phyloP scores from a whole-genome alignment of 2,888 invertebrate genomes.

The Rotaria macrura region DNA sequence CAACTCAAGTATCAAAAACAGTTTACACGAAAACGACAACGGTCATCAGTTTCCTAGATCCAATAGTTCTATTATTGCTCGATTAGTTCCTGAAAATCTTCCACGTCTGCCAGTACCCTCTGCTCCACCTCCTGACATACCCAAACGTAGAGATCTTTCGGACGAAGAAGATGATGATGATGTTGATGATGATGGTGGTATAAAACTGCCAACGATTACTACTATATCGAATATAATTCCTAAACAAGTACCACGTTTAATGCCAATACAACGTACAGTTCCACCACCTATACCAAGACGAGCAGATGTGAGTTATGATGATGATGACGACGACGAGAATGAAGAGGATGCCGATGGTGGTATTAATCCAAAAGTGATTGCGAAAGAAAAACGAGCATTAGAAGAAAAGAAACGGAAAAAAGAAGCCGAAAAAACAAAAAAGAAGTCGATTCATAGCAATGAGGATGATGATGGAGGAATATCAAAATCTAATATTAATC shows the following conservation, averaged over 20 bases:
- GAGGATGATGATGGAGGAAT: not conserved
- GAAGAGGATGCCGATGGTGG: not conserved
- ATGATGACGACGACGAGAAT: not conserved
- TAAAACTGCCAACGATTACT: not conserved
- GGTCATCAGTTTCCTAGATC: not conserved
- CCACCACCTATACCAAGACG: not conserved
- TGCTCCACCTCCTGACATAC: not conserved
- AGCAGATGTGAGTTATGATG: not conserved
- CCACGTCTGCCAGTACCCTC: not conserved
- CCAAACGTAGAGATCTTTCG: not conserved
- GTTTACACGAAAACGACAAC: not conserved
- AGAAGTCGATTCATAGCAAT: not conserved
- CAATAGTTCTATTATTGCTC: not conserved
- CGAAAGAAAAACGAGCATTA: not conserved
- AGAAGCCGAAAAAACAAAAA: not conserved
- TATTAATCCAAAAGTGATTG: not conserved
- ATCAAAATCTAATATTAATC: not conserved
- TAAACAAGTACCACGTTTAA: not conserved
- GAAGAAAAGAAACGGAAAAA: not conserved
- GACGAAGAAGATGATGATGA: not conserved
- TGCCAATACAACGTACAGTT: not conserved
- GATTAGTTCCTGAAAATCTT: not conserved
- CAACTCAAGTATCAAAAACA: not conserved
- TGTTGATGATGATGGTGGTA: not conserved
- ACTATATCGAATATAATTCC: not conserved